These are phyloP conservation scores for Serranus cabrilla DNA, from an alignment of 2,797 vertebrate species.

Conservation along the genomic window DNA sequence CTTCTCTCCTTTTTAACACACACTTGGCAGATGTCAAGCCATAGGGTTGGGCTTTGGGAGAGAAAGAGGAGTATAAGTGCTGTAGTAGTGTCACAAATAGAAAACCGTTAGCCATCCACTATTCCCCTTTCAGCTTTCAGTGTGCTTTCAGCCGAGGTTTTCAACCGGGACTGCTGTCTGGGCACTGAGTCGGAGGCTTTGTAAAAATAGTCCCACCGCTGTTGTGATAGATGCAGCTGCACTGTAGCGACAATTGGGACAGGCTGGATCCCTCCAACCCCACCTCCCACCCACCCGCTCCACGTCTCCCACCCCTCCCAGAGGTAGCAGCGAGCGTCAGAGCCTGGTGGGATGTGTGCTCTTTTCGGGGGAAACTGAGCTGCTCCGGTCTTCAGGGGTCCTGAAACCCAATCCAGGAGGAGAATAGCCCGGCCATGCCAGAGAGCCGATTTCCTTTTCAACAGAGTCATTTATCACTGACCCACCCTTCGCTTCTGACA, in stretches of 20 bases:
- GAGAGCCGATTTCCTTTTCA: slow-evolving; percentile 99
- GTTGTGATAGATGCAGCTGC: slow-evolving; percentile 87
- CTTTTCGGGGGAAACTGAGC: slow-evolving; percentile 84
- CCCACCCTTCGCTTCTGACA: slow-evolving; percentile 97
- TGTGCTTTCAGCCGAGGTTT: slow-evolving; percentile 74
- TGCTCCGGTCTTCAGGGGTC: slow-evolving; percentile 88
- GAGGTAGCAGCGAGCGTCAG: slow-evolving; percentile 72
- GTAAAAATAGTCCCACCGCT: slow-evolving; percentile 83
- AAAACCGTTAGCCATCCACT: slow-evolving; percentile 71
- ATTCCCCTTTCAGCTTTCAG: slow-evolving; percentile 64
- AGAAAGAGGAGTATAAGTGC: slow-evolving; percentile 72
- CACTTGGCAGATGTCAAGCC: slow-evolving; percentile 96
- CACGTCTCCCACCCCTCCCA: slow-evolving; percentile 68
- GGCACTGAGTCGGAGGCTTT: slow-evolving; percentile 72
- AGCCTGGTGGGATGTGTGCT: slow-evolving; percentile 84
- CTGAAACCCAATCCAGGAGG: slow-evolving; percentile 96
- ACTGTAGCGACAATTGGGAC: slow-evolving; percentile 85
- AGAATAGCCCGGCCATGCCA: slow-evolving; percentile 94
- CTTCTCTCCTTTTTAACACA: slow-evolving; percentile 93
- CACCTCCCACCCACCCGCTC: slow-evolving; percentile 40
- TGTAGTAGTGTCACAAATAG: slow-evolving; percentile 76
- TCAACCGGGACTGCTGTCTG: slow-evolving; percentile 71
- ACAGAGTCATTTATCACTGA: slow-evolving; percentile 98
- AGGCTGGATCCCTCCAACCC: slow-evolving; percentile 71
- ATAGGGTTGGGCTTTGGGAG: slow-evolving; percentile 81